A percentile compares a stretch with the other conserved stretches of the same genome.
Conservation (phyloP, 64 coral and sea anemone species). For the Pachyseris speciosa region DNA sequence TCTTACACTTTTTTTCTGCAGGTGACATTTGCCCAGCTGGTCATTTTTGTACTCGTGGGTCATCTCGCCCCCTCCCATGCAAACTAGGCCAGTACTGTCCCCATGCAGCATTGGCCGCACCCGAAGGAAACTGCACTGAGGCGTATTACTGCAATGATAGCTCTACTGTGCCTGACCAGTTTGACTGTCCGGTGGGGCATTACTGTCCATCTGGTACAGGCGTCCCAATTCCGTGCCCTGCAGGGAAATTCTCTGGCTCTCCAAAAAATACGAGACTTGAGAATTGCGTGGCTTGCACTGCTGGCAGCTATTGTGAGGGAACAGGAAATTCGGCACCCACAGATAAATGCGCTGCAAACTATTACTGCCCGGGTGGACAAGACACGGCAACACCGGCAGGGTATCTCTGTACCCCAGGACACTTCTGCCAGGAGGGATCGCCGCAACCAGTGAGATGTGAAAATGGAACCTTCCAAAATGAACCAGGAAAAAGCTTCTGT, state of each 20-base stretch:
- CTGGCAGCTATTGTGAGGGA: conserved; percentile 86
- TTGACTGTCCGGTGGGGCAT: conserved; percentile 68
- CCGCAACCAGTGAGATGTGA: conserved; percentile 70
- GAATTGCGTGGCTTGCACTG: conserved; percentile 74
- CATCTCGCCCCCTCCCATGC: conserved; percentile 65
- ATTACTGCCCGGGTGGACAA: conserved; percentile 94
- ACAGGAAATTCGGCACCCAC: conserved; percentile 74
- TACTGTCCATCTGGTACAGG: conserved; percentile 87
- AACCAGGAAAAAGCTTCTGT: conserved; percentile 76
- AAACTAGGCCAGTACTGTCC: conserved; percentile 80
- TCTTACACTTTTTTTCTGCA: conserved; percentile 38
- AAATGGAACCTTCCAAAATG: conserved; percentile 95
- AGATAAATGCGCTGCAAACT: conserved; percentile 70
- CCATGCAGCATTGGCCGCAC: conserved; percentile 42
- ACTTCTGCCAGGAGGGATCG: conserved; percentile 79
- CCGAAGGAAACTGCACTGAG: conserved; percentile 63
- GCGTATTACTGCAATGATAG: conserved; percentile 87
- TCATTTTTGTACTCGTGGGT: conserved; percentile 78
- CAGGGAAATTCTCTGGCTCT: conserved; percentile 85
- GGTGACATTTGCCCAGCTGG: conserved; percentile 93
- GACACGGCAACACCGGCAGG: conserved; percentile 65
- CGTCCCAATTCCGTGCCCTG: conserved; percentile 65
- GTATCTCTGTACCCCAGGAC: conserved; percentile 77
- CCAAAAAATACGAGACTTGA: conserved; percentile 47
- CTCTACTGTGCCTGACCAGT: too few relatives aligned